Evolutionary conservation across 2,113 vertebrate species (phyloP).

Genomic region (Dasypus novemcinctus): DNA sequence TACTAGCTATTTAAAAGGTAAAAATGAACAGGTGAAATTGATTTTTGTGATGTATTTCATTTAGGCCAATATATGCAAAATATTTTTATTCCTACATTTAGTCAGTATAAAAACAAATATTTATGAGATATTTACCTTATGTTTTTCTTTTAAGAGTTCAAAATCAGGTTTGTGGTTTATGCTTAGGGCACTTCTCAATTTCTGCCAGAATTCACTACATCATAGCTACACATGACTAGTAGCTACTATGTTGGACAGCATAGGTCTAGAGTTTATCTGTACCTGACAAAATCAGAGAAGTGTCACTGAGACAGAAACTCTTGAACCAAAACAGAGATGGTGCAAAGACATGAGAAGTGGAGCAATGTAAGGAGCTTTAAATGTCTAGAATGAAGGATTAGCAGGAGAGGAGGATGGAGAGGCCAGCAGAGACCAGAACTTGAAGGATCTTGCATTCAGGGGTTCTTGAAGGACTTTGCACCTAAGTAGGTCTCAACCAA

Average conservation of each 20-base stretch:
- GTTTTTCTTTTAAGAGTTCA: background rate
- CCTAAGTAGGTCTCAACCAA: too few relatives aligned
- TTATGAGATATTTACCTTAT: background rate
- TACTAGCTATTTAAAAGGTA: background rate
- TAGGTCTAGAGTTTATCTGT: background rate
- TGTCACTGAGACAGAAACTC: background rate
- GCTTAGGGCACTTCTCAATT: background rate
- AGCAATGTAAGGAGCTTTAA: background rate
- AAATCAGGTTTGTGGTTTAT: background rate
- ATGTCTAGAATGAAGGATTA: background rate
- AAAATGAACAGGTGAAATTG: background rate
- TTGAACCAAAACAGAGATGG: background rate
- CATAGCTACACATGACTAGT: background rate
- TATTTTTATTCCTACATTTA: background rate
- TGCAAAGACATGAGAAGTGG: background rate
- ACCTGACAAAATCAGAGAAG: background rate
- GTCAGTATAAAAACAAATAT: background rate
- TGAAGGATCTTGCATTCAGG: background rate
- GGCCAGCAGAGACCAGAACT: background rate
- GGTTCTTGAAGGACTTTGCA: too few relatives aligned
- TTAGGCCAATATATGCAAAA: background rate
- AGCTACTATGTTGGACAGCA: background rate
- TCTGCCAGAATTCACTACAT: background rate
- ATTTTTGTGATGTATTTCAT: background rate
- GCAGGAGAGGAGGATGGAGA: background rate